Evolutionary conservation across 2,797 vertebrate species (phyloP).

Genomic region (Parotocinclus haroldoi): DNA sequence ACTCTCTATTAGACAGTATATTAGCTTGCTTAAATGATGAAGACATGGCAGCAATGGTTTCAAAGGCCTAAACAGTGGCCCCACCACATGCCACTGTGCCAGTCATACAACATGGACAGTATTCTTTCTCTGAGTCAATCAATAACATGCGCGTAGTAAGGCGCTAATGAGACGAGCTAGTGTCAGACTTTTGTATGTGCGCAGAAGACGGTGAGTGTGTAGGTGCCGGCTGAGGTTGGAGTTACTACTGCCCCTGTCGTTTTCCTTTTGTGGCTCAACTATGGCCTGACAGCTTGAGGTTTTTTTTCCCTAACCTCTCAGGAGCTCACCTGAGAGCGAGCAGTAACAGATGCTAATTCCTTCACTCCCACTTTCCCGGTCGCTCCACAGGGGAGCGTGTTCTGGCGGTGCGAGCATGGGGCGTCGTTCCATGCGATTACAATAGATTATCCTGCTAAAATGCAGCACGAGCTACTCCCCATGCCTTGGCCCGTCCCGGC

Average conservation of each 20-base stretch:
- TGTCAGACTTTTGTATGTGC: background rate
- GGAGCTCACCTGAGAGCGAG: conserved; percentile 62
- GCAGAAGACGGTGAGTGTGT: background rate
- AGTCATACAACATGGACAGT: too few relatives aligned
- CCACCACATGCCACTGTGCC: conserved; percentile 6
- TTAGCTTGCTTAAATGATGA: too few relatives aligned
- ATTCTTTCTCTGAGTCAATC: conserved; percentile 8
- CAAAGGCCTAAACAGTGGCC: background rate
- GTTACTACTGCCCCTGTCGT: conserved; percentile 47
- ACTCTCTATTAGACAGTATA: background rate
- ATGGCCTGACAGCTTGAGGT: conserved; percentile 58
- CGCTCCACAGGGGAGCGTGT: conserved; percentile 50
- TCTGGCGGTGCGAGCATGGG: background rate
- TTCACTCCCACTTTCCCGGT: conserved; percentile 58
- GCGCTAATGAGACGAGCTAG: conserved; percentile 16
- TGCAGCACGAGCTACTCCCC: conserved; percentile 58
- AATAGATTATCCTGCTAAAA: conserved; percentile 71
- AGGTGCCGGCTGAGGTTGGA: background rate
- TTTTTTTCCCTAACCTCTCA: conserved; percentile 43
- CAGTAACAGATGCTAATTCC: conserved; percentile 77
- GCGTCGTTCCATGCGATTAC: conserved; percentile 59
- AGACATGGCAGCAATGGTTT: background rate
- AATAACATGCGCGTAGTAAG: conserved; percentile 9
- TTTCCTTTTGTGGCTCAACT: conserved; percentile 59
- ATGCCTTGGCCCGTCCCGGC: conserved; percentile 49